Evolutionary conservation across 2,113 vertebrate species (phyloP), one percentile per base, ranked within the genome.

Genomic region (Parus major): DNA sequence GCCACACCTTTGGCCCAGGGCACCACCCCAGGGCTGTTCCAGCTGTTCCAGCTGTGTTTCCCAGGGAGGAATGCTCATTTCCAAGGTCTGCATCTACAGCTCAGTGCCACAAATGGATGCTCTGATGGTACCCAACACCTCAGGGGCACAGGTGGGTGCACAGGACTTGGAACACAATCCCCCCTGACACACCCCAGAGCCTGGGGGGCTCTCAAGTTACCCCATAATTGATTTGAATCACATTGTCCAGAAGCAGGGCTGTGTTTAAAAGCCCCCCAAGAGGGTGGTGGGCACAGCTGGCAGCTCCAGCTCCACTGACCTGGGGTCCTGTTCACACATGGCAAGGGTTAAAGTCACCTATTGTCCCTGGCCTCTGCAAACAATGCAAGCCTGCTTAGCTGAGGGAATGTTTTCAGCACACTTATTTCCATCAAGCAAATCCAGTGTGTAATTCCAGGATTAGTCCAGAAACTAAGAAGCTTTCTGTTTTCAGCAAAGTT

Each of bases 381-480:
- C 86, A 92, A 68, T 35, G 36, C 73, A 89, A 76, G 79, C 72
- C 57, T 59, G 69, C 93, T 93, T 36, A 97, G 65, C 0, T 0
- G 78, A 83, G 65, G 81, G 69, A 92, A 89, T 86, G 94, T 95
- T 95, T 92, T 69, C 93, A 93, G 65, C 77, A 53, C 73, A 5
- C 63, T 93, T 92, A 82, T 79, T 95, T 92, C 93, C 84, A 86
- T 87, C 36, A 92, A 85, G 83, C 77, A 95, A 97, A 96, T 87
- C 88, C 91, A 91, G 73, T 87, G 65, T 79, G 91, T 93, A 97
- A 95, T 95, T 96, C 94, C 57, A 75, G 94, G 95, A 97, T 92
- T 89, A 95, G 69, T 27, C 73, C 22, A 33, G 89, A 82, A 96
- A 88, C 88, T 82, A 93, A 92, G 86, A 23, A 89, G 92, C 69